Evolutionary conservation across 2,888 invertebrate genomes (phyloP).

Genomic region (Diogma glabrata): DNA sequence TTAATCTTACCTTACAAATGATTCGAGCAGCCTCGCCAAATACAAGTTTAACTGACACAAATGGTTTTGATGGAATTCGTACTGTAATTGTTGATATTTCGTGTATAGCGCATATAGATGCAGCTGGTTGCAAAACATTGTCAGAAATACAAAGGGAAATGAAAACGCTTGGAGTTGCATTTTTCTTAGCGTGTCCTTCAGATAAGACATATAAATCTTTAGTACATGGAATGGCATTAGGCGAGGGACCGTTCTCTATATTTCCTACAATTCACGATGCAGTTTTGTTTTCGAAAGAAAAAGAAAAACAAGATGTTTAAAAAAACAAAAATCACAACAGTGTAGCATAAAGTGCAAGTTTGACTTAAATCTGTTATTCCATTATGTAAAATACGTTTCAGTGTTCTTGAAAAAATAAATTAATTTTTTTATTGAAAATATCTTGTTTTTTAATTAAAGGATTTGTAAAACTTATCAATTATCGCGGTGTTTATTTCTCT

Average conservation of each 20-base stretch:
- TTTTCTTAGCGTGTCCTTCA: conserved; percentile 44
- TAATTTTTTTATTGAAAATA: too few species aligned
- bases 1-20: conserved; percentile 39
- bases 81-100: conserved; percentile 48
- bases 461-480: too few species aligned
- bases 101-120: conserved; percentile 50
- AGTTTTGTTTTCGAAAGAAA: conserved; percentile 36
- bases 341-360: too few species aligned
- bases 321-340: too few species aligned
- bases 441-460: too few species aligned
- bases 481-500: too few species aligned
- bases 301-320: too few species aligned
- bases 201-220: conserved; percentile 36
- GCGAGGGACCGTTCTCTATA: conserved; percentile 36
- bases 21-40: conserved; percentile 20
- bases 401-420: too few species aligned
- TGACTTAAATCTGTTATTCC: too few species aligned
- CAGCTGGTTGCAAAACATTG: conserved; percentile 47
- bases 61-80: conserved; percentile 24
- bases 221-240: conserved; percentile 31
- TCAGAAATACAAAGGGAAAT: conserved; percentile 42
- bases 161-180: conserved; percentile 39
- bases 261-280: conserved; percentile 55
- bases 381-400: too few species aligned
- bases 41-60: too few species aligned